These are phyloP conservation scores for Drosophila punjabiensis DNA, from an alignment of 1,140 invertebrate species.

Conservation along the genomic window DNA sequence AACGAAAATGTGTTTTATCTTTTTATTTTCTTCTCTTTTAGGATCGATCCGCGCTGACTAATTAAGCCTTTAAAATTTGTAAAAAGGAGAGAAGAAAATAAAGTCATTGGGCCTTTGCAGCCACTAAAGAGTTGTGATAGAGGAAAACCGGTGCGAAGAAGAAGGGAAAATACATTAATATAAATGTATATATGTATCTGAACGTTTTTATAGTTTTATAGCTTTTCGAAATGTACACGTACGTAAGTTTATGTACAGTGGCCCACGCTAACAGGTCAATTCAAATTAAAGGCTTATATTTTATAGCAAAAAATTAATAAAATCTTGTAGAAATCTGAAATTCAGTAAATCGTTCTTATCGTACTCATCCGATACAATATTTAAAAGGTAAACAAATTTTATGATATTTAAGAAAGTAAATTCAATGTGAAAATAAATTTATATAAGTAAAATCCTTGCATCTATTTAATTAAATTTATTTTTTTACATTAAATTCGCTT, in stretches of 20 bases:
- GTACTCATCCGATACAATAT: too few relatives aligned
- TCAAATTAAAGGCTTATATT: neutral
- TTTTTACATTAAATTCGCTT: neutral
- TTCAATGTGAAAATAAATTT: too few relatives aligned
- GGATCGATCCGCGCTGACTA: slow-evolving; percentile 66
- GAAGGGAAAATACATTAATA: neutral
- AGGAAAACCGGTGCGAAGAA: slow-evolving; percentile 4
- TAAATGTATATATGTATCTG: slow-evolving; percentile 1
- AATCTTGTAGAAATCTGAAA: neutral
- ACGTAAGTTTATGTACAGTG: slow-evolving; percentile 1
- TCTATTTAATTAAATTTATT: neutral
- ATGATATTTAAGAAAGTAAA: too few relatives aligned
- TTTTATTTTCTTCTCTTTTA: slow-evolving; percentile 34
- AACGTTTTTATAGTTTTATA: neutral
- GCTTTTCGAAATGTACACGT: neutral
- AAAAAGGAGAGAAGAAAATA: slow-evolving; percentile 52
- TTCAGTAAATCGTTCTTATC: neutral
- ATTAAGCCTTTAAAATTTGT: slow-evolving; percentile 76
- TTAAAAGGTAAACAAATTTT: too few relatives aligned
- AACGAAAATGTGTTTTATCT: slow-evolving; percentile 12
- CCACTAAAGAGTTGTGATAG: slow-evolving; percentile 22
- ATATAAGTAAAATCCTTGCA: too few relatives aligned
- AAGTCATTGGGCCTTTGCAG: slow-evolving; percentile 64
- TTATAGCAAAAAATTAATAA: neutral
- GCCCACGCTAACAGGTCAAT: neutral